Evolutionary conservation across 2,888 invertebrate genomes (phyloP).

Genomic region (Rotaria socialis): DNA sequence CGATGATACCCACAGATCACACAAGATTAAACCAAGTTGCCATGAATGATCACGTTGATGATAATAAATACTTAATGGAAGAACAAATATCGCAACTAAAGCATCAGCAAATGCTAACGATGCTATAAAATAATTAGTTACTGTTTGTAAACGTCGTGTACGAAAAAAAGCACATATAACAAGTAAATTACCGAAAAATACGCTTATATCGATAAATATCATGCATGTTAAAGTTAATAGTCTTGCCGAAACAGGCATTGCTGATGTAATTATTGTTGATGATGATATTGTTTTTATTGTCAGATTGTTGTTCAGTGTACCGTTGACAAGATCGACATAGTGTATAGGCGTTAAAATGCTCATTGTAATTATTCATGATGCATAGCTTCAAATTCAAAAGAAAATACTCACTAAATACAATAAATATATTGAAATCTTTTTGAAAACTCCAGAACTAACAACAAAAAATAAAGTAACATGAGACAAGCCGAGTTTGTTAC

Average conservation of each 20-base stretch:
- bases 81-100: slow-evolving; percentile 49
- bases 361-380: slow-evolving; percentile 16
- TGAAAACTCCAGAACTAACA: not conserved
- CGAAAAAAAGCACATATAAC: slow-evolving; percentile 49
- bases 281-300: not conserved
- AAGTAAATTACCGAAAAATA: slow-evolving; percentile 48
- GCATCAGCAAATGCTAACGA: slow-evolving; percentile 49
- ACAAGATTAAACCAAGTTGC: slow-evolving; percentile 47
- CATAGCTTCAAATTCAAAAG: not conserved
- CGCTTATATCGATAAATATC: slow-evolving; percentile 18
- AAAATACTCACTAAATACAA: not conserved
- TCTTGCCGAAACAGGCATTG: not conserved
- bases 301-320: not conserved
- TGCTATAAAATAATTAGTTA: slow-evolving; percentile 50
- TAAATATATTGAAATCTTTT: not conserved
- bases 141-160: slow-evolving; percentile 49
- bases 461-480: not conserved
- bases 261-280: not conserved
- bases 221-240: not conserved
- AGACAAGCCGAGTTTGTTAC: not conserved
- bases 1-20: slow-evolving; percentile 50
- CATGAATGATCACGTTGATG: slow-evolving; percentile 13
- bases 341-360: not conserved
- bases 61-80: slow-evolving; percentile 48
- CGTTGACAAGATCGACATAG: not conserved